Conservation (phyloP, 1,140 invertebrate genomes). For the Battus philenor region DNA sequence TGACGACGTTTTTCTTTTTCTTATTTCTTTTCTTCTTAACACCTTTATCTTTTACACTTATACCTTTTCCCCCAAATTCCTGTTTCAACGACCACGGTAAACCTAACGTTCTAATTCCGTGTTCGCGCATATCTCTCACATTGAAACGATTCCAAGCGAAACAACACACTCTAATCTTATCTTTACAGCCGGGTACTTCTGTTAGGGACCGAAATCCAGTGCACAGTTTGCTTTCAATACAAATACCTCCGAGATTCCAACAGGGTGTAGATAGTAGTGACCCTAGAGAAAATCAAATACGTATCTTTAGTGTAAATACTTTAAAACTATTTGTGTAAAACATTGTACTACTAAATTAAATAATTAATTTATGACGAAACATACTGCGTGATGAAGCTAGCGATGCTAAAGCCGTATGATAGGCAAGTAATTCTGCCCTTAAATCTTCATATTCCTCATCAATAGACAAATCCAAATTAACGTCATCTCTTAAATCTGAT, state of each 20-base stretch:
- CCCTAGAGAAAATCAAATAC: conserved; percentile 28
- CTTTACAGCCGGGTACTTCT: conserved; percentile 54
- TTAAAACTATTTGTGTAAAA: not conserved
- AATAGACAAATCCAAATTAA: conserved; percentile 50
- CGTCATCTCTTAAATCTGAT: conserved; percentile 39
- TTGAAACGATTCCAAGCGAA: conserved; percentile 53
- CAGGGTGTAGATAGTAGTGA: conserved; percentile 52
- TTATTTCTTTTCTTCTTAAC: conserved; percentile 26
- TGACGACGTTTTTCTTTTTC: conserved; percentile 11
- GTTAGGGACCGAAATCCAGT: conserved; percentile 34
- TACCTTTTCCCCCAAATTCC: conserved; percentile 46
- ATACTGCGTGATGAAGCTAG: conserved; percentile 39
- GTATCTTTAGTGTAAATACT: not conserved
- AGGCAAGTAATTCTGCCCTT: conserved; percentile 55
- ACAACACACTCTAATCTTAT: conserved; percentile 54
- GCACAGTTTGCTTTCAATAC: conserved; percentile 48
- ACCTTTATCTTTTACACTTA: conserved; percentile 23
- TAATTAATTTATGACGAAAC: too few species aligned
- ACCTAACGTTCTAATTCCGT: conserved; percentile 34
- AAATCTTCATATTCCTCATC: conserved; percentile 67
- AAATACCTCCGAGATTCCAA: conserved; percentile 52
- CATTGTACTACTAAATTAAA: not conserved
- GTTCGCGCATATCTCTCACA: conserved; percentile 38
- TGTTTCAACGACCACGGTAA: conserved; percentile 39
- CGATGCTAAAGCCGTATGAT: conserved; percentile 48